phyloP scores from a whole-genome alignment of 2,888 invertebrate species.

The Drosophila melanosoma region DNA sequence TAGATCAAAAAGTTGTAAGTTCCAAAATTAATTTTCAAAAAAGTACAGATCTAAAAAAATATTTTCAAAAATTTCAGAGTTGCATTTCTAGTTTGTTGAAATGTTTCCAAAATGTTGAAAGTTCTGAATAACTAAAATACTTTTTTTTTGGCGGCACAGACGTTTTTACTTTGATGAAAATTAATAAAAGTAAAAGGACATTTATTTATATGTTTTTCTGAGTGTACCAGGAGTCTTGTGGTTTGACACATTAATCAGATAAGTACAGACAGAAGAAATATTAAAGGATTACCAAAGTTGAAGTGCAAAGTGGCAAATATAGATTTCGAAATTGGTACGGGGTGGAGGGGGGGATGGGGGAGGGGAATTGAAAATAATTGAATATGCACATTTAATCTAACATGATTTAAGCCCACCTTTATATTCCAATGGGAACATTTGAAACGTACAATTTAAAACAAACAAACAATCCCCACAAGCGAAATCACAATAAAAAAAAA shows the following conservation, averaged over 20 bases:
- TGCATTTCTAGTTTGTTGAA: neutral
- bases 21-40: neutral
- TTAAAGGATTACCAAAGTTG: neutral
- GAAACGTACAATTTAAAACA: slow-evolving; percentile 54
- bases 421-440: slow-evolving; percentile 68
- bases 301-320: neutral
- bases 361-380: slow-evolving; percentile 2
- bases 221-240: neutral
- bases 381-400: slow-evolving; percentile 13
- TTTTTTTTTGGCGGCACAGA: neutral
- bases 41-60: neutral
- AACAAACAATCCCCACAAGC: slow-evolving; percentile 37
- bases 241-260: neutral
- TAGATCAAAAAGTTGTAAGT: neutral
- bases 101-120: neutral
- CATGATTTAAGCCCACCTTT: slow-evolving; percentile 70
- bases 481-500: neutral
- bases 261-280: neutral
- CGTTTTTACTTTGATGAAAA: no score
- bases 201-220: neutral
- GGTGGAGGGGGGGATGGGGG: no score
- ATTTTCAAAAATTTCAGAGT: neutral
- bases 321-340: no score
- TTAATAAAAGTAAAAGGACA: no score
- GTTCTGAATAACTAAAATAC: neutral